A percentile compares a stretch with the other conserved stretches of the same genome.
phyloP scores from a whole-genome alignment of 2,113 vertebrate species.

The Charina bottae region DNA sequence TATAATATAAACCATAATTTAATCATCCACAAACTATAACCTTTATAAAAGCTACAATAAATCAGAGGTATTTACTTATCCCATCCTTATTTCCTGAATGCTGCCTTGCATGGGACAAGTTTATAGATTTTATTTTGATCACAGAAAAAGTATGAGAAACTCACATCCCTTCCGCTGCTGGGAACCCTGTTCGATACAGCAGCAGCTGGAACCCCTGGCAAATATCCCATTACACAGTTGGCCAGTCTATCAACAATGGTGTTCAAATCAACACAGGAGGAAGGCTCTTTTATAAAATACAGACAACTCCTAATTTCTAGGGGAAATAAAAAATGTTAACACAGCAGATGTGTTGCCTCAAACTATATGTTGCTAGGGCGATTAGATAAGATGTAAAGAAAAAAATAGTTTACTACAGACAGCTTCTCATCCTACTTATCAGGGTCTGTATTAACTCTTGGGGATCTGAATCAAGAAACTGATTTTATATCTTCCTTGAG shows the following conservation, averaged over 20 bases:
- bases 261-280: not conserved
- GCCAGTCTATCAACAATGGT: not conserved
- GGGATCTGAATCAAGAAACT: not conserved
- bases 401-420: not conserved
- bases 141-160: not conserved
- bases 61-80: not conserved
- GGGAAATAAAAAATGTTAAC: not conserved
- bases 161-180: not conserved
- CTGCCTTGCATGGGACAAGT: not conserved
- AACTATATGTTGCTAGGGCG: not conserved
- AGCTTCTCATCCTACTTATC: not conserved
- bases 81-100: not conserved
- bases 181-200: not conserved
- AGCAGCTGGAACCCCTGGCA: not conserved
- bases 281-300: not conserved
- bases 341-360: not conserved
- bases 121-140: not conserved
- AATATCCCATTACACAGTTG: not conserved
- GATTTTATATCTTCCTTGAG: not conserved
- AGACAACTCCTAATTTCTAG: not conserved
- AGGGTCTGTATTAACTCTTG: not conserved
- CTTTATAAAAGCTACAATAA: not conserved
- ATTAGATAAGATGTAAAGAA: not conserved
- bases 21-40: not conserved
- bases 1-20: not conserved